A percentile compares a stretch with the other conserved stretches of the same genome.
phyloP scores from a whole-genome alignment of 2,113 vertebrate species.

The Salvelinus namaycush region DNA sequence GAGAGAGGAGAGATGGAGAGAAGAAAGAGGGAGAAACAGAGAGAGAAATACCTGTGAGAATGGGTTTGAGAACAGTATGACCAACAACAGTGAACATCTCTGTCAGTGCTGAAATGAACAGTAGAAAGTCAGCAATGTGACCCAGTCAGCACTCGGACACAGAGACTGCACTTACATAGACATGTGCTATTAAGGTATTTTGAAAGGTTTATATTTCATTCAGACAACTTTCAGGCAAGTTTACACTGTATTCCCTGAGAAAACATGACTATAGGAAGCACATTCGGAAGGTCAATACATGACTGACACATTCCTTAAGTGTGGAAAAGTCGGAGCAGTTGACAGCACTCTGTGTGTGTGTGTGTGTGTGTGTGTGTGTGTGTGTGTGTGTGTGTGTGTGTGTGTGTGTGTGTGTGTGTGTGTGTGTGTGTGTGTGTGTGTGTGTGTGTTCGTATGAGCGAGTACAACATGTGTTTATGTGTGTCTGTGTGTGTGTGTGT shows the following conservation, averaged over 20 bases:
- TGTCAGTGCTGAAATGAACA: too few species aligned
- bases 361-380: too few species aligned
- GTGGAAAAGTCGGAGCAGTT: constrained; percentile 23
- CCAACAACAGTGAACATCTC: too few species aligned
- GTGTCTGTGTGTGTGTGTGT: too few species aligned
- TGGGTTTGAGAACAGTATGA: background rate
- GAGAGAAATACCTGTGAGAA: background rate
- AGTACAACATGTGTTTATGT: too few species aligned
- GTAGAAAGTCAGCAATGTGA: too few species aligned
- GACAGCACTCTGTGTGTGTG: too few species aligned
- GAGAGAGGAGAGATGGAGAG: background rate
- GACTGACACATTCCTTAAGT: constrained; percentile 3
- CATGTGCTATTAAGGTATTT: background rate
- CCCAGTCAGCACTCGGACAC: too few species aligned
- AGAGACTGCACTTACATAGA: background rate
- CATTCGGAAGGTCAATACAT: constrained; percentile 1
- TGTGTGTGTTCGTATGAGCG: constrained; percentile 44
- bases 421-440: background rate
- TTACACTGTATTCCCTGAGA: too few species aligned
- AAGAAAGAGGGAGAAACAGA: background rate
- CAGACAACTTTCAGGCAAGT: background rate
- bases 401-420: too few species aligned
- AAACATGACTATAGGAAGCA: background rate
- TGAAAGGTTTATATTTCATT: background rate
- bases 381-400: too few species aligned